Evolutionary conservation across 2,797 vertebrate genomes (phyloP).

Genomic region (Squalus acanthias): DNA sequence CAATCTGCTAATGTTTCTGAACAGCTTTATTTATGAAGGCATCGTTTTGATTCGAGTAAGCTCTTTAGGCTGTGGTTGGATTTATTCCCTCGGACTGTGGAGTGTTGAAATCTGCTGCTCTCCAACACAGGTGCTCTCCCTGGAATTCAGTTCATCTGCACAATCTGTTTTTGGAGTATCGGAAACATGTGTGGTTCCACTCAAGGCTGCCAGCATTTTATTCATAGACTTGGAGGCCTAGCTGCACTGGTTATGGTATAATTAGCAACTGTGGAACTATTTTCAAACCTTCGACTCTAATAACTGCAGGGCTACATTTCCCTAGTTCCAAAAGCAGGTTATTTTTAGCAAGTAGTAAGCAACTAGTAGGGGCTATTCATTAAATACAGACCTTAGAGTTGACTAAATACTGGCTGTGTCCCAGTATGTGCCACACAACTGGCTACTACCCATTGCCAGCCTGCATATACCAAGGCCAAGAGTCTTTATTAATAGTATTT

Average conservation of each 20-base stretch:
- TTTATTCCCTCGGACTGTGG: not conserved
- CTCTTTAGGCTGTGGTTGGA: not conserved
- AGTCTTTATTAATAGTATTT: slow-evolving; percentile 26
- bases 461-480: slow-evolving; percentile 12
- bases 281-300: slow-evolving; percentile 42
- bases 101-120: slow-evolving; percentile 11
- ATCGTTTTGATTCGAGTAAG: not conserved
- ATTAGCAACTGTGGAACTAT: slow-evolving; percentile 48
- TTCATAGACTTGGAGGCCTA: slow-evolving; percentile 43
- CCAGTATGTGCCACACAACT: slow-evolving; percentile 20
- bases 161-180: slow-evolving; percentile 32
- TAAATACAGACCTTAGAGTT: slow-evolving; percentile 15
- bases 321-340: slow-evolving; percentile 26
- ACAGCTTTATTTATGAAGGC: not conserved
- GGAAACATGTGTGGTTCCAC: slow-evolving; percentile 46
- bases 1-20: not conserved
- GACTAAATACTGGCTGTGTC: not conserved
- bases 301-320: slow-evolving; percentile 23
- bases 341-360: slow-evolving; percentile 33
- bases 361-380: slow-evolving; percentile 14
- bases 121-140: not conserved
- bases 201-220: slow-evolving; percentile 45
- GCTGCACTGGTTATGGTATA: slow-evolving; percentile 38
- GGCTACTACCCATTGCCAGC: not conserved
- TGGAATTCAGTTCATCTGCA: slow-evolving; percentile 21